phyloP scores from a whole-genome alignment of 1,140 invertebrate species.

The Coboldia fuscipes region DNA sequence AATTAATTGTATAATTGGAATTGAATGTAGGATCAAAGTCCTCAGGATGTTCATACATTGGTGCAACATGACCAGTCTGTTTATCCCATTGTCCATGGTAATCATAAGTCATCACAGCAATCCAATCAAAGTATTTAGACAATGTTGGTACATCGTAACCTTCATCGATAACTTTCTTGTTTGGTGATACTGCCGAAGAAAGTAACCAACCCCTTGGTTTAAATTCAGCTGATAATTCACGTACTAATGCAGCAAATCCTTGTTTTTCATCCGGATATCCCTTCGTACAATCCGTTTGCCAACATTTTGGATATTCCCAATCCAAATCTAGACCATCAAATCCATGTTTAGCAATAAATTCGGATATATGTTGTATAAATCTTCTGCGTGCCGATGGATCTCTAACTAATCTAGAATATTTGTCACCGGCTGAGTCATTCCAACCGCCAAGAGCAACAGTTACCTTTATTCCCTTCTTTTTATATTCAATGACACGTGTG shows the following conservation, averaged over 20 bases:
- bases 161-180: conserved; percentile 57
- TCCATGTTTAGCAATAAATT: conserved; percentile 55
- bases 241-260: conserved; percentile 43
- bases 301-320: conserved; percentile 83
- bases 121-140: conserved; percentile 55
- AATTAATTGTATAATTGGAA: conserved; percentile 62
- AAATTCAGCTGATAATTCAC: conserved; percentile 47
- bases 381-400: conserved; percentile 39
- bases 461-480: conserved; percentile 55
- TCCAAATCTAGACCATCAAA: conserved; percentile 76
- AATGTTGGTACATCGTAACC: conserved; percentile 56
- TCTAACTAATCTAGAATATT: conserved; percentile 67
- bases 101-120: conserved; percentile 68
- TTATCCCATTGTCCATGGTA: conserved; percentile 73
- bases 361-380: conserved; percentile 51
- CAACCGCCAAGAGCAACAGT: conserved; percentile 67
- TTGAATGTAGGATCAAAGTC: conserved; percentile 54
- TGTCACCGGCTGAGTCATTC: conserved; percentile 72
- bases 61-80: conserved; percentile 63
- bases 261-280: conserved; percentile 51
- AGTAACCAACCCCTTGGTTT: conserved; percentile 43
- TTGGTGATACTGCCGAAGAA: conserved; percentile 64
- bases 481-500: conserved; percentile 51
- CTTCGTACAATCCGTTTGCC: conserved; percentile 65
- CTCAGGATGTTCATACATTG: conserved; percentile 46